These are phyloP conservation scores for Acanthaster planci DNA, from an alignment of 35 echinoderm and acorn worm genomes.

Conservation along the genomic window DNA sequence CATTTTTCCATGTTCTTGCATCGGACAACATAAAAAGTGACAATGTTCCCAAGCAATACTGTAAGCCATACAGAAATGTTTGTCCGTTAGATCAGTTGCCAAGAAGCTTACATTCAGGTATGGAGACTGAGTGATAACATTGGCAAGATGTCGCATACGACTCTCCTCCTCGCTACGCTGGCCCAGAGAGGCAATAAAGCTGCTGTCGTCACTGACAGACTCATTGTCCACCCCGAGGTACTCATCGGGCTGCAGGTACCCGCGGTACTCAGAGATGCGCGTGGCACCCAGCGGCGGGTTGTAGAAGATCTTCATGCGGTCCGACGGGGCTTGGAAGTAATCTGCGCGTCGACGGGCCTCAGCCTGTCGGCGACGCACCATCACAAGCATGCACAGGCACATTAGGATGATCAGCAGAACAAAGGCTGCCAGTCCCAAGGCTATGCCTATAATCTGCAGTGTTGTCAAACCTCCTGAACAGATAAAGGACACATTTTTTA, in stretches of 20 bases:
- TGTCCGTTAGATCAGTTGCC: too few relatives aligned
- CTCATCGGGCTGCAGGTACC: not conserved
- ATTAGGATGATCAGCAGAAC: constrained; percentile 4
- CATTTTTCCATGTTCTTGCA: too few relatives aligned
- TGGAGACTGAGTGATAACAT: constrained; percentile 60
- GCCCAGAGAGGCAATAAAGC: constrained; percentile 12
- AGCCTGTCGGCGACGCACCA: constrained; percentile 11
- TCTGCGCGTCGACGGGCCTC: not conserved
- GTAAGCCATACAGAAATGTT: too few relatives aligned
- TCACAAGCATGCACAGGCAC: constrained; percentile 13
- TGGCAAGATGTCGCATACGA: constrained; percentile 49
- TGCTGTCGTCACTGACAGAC: constrained; percentile 8
- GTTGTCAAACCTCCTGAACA: constrained; percentile 1
- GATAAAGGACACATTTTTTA: too few relatives aligned
- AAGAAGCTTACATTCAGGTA: constrained; percentile 57
- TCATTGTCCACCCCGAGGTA: constrained; percentile 1
- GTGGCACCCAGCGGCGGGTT: constrained; percentile 11
- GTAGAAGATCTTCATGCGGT: constrained; percentile 14
- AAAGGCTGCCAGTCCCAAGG: not conserved
- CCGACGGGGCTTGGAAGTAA: not conserved
- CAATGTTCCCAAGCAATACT: too few relatives aligned
- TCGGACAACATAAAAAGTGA: too few relatives aligned
- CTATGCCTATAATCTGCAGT: constrained; percentile 5
- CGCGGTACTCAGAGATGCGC: constrained; percentile 11
- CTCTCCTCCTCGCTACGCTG: constrained; percentile 43